phyloP scores from a whole-genome alignment of 2,797 vertebrate species.

The Buphagus erythrorhynchus region DNA sequence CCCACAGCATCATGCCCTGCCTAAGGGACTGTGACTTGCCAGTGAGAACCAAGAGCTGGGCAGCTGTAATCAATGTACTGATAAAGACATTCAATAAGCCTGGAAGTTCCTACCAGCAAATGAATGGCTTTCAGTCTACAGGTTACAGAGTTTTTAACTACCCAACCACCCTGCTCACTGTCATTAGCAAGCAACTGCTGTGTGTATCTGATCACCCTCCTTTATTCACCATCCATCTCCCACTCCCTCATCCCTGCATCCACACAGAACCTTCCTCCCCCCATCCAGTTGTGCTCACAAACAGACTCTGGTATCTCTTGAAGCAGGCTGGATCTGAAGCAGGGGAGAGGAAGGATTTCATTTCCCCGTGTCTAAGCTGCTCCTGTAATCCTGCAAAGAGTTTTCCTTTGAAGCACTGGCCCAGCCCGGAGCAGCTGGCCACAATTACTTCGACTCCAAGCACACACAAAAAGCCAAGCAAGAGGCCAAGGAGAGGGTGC shows the following conservation, averaged over 20 bases:
- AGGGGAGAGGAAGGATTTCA: not conserved
- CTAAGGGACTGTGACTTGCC: not conserved
- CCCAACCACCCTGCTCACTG: not conserved
- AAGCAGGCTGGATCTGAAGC: not conserved
- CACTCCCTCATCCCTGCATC: not conserved
- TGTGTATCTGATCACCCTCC: not conserved
- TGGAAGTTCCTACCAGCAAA: not conserved
- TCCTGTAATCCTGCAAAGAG: not conserved
- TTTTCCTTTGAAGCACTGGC: not conserved
- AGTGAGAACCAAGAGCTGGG: not conserved
- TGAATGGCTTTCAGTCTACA: not conserved
- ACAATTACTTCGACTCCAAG: not conserved
- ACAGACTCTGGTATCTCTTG: not conserved
- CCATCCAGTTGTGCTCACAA: not conserved
- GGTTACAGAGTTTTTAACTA: not conserved
- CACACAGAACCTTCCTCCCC: not conserved
- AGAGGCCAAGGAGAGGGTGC: not conserved
- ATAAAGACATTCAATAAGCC: constrained; percentile 29
- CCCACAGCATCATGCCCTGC: not conserved
- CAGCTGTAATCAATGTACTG: constrained; percentile 4
- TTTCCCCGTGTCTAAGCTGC: not conserved
- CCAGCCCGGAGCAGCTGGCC: not conserved
- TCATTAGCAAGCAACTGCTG: not conserved
- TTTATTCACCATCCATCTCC: not conserved
- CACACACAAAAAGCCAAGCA: not conserved